Conservation (phyloP, 1,140 invertebrate species). For the Choristoneura fumiferana region DNA sequence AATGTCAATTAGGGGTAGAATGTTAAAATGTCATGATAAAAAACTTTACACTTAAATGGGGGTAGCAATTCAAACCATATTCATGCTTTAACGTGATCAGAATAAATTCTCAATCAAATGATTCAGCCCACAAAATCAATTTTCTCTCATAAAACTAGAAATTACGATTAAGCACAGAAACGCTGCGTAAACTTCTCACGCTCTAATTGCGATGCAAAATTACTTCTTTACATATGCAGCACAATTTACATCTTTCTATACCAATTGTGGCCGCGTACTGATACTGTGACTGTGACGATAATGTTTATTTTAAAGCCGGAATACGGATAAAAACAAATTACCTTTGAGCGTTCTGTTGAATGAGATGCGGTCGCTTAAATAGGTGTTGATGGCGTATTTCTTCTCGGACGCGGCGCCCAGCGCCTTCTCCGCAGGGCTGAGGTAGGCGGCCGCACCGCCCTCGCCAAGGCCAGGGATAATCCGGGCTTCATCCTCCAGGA, state of each 20-base stretch:
- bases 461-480: constrained; percentile 64
- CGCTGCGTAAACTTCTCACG: not conserved
- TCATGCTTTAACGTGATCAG: no score
- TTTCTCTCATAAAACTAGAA: no score
- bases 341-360: constrained; percentile 67
- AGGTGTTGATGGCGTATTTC: constrained; percentile 64
- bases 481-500: constrained; percentile 56
- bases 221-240: no score
- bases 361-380: constrained; percentile 62
- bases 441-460: constrained; percentile 50
- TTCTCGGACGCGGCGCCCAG: constrained; percentile 63
- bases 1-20: no score
- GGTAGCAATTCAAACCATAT: no score
- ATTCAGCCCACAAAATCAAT: no score
- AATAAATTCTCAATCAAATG: no score
- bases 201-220: not conserved
- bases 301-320: not conserved
- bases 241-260: no score
- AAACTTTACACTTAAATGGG: no score
- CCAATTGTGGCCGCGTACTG: not conserved
- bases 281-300: not conserved
- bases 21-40: no score
- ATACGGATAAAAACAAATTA: constrained; percentile 25
- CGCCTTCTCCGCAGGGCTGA: constrained; percentile 49
- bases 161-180: no score